Percentiles rank a stretch among this genome's conserved stretches.
phyloP scores from a whole-genome alignment of 2,113 vertebrate species.

The Chloebia gouldiae region DNA sequence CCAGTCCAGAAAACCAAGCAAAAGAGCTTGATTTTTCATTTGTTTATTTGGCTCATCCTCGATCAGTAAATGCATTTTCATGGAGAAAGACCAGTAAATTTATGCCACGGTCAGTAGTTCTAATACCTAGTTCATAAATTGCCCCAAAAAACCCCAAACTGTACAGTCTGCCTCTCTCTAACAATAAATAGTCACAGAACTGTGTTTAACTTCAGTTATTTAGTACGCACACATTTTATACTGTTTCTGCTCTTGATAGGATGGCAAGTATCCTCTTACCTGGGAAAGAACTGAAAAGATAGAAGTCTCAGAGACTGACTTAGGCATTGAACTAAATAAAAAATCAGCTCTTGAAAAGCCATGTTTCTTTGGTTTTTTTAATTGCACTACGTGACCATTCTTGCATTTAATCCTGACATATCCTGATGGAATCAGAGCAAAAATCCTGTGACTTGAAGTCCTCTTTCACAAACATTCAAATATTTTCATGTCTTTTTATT shows the following conservation, averaged over 20 bases:
- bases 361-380: background rate
- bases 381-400: background rate
- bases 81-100: constrained; percentile 98
- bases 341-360: background rate
- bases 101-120: constrained; percentile 85
- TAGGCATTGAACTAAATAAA: background rate
- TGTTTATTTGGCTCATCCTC: constrained; percentile 94
- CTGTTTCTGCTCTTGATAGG: background rate
- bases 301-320: background rate
- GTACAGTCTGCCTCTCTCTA: background rate
- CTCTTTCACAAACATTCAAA: background rate
- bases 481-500: background rate
- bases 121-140: background rate
- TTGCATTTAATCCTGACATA: background rate
- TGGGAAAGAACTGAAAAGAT: background rate
- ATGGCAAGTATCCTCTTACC: background rate
- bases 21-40: constrained; percentile 90
- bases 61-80: constrained; percentile 93
- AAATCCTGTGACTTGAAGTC: background rate
- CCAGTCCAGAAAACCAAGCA: constrained; percentile 73
- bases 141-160: fast-evolving
- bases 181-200: background rate
- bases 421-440: background rate
- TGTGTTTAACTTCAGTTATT: background rate
- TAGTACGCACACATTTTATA: background rate